Evolutionary conservation across 2,797 vertebrate genomes (phyloP), one percentile per base, ranked within the genome.

Genomic region (Brachyalestes nurse): DNA sequence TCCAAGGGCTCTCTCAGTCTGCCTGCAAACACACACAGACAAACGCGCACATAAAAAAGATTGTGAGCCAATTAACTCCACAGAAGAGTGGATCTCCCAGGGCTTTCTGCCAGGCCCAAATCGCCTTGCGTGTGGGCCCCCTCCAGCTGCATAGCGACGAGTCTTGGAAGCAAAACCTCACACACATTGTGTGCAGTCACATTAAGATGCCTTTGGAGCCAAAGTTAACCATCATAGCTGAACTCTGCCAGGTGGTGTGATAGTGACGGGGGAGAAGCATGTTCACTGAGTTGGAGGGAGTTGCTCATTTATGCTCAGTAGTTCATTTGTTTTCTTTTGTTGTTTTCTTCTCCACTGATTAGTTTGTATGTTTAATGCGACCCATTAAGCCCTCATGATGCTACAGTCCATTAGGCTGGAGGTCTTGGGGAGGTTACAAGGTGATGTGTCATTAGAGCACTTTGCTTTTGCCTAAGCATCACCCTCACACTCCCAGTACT

Each of bases 361-460:
- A 51, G 70, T 72, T 62, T 61, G 62, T 74, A 58, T 76, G 77
- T 86, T 71, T 75, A 75, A 73, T 72, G 23, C 34, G 19, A 83
- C 75, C 79, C 73, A 77, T 73, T 73, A 76, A 65, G 72, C 70
- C 51, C 61, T 75, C 77, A 57, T 74, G 79, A 79, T 60, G 64
- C 10, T 45, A 83, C 62, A 86, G 83, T 85, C 86, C 88, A 90
- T 91, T 91, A 92, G 86, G 78, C 79, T 64, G 78, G 62, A 80
- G 87, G 87, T 87, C 67, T 65, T 67, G 75, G 69, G 80, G 69
- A 88, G 89, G 85, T 85, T 72, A 85, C 77, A 77, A 87, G 86
- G 85, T 84, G 86, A 88, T 69, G 72, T 85, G 87, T 87, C 88
- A 91, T 91, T 91, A 91, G 84, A 66, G 82, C 78, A 77, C 79